These are phyloP conservation scores for Leptosomus discolor DNA, from an alignment of 2,113 vertebrate genomes.

Conservation along the genomic window DNA sequence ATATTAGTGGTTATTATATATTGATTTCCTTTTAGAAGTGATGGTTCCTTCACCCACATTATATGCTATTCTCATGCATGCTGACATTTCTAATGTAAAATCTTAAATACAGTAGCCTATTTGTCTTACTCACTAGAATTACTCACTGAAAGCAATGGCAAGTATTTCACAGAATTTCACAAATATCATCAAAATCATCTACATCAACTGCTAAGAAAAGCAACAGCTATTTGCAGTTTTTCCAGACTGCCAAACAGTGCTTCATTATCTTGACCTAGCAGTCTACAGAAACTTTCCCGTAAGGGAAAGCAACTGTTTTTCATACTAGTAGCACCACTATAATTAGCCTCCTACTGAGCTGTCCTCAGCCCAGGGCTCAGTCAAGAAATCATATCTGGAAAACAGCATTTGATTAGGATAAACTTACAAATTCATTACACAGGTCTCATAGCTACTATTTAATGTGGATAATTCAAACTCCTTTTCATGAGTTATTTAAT, in stretches of 20 bases:
- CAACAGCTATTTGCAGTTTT: not conserved
- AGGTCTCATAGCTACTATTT: not conserved
- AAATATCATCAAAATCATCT: not conserved
- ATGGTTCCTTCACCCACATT: not conserved
- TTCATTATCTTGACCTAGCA: not conserved
- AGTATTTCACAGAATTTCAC: not conserved
- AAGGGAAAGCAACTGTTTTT: constrained; percentile 31
- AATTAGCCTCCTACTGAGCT: constrained; percentile 1
- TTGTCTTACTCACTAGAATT: not conserved
- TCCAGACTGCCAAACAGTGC: not conserved
- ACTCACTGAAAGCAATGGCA: not conserved
- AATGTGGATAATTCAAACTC: not conserved
- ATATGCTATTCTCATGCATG: not conserved
- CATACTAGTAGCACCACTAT: not conserved
- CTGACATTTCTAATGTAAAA: not conserved
- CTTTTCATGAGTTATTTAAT: not conserved
- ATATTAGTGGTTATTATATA: constrained; percentile 6
- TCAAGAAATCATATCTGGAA: constrained; percentile 10
- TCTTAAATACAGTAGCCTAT: not conserved
- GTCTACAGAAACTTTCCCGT: constrained; percentile 8
- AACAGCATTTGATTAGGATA: constrained; percentile 34
- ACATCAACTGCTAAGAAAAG: not conserved
- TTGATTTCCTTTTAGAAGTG: constrained; percentile 7
- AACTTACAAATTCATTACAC: not conserved
- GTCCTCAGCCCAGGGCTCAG: not conserved